Percentiles rank a stretch among this genome's conserved stretches.
Evolutionary conservation across 2,797 vertebrate species (phyloP).

Genomic region (Molossus alvarezi): DNA sequence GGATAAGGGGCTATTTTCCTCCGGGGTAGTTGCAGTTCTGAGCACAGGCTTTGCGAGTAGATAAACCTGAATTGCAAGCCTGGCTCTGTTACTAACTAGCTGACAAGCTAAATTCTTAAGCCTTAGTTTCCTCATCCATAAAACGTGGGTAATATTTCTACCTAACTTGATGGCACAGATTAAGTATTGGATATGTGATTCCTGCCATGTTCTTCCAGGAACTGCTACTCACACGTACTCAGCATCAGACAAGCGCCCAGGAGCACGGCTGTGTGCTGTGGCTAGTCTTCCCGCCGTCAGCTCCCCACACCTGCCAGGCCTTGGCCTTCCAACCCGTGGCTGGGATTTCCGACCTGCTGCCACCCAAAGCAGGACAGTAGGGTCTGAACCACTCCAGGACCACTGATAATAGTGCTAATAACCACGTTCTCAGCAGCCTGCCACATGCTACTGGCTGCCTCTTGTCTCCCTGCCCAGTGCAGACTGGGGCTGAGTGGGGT

Average conservation of each 20-base stretch:
- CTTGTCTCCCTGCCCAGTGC: background rate
- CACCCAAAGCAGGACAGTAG: background rate
- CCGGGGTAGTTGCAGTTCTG: background rate
- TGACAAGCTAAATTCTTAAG: background rate
- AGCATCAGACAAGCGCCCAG: background rate
- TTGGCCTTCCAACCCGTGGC: background rate
- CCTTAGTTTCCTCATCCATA: background rate
- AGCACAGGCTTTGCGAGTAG: background rate
- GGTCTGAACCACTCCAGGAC: background rate
- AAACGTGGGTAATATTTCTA: background rate
- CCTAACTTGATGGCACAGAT: background rate
- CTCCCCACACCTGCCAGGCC: background rate
- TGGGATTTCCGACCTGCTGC: background rate
- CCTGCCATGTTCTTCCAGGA: background rate
- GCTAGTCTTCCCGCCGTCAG: background rate
- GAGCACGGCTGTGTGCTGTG: background rate
- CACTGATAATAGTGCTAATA: background rate
- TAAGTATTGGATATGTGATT: background rate
- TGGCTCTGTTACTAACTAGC: background rate
- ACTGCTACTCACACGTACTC: background rate
- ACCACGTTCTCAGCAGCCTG: background rate
- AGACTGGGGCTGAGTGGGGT: background rate
- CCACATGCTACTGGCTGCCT: background rate
- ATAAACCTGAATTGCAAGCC: background rate
- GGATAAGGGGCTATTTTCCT: background rate